Percentiles rank a stretch among this genome's conserved stretches.
Evolutionary conservation across 2,888 invertebrate genomes (phyloP).

Genomic region (Spilarctia lutea): DNA sequence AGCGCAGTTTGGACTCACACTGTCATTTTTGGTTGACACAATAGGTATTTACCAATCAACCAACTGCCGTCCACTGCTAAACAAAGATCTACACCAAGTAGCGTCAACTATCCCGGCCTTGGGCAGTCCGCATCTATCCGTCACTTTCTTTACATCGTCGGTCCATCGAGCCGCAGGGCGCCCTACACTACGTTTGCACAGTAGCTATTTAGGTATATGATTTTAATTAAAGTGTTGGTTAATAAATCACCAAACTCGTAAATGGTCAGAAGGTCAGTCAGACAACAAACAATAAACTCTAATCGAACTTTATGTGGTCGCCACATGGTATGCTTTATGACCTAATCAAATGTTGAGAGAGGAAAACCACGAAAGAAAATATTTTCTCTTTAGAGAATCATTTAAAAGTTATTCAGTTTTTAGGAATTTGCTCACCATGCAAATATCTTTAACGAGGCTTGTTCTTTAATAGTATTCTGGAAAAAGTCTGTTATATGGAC

Average conservation of each 20-base stretch:
- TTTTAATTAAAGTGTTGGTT: not conserved
- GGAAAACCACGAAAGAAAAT: constrained; percentile 5
- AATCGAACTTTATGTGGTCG: constrained; percentile 11
- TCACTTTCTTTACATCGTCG: too few relatives aligned
- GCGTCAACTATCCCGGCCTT: too few relatives aligned
- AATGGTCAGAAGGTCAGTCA: not conserved
- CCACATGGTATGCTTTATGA: constrained; percentile 9
- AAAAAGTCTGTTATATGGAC: not conserved
- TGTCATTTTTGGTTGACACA: too few relatives aligned
- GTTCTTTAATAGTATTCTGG: not conserved
- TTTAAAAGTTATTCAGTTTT: not conserved
- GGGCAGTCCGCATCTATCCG: too few relatives aligned
- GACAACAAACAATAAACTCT: constrained; percentile 1
- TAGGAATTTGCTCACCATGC: not conserved
- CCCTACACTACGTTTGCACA: not conserved
- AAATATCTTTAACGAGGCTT: not conserved
- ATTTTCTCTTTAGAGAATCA: not conserved
- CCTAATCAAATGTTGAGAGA: constrained; percentile 4
- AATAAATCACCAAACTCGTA: not conserved
- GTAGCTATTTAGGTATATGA: not conserved
- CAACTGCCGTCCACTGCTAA: too few relatives aligned
- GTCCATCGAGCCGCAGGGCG: too few relatives aligned
- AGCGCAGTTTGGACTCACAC: too few relatives aligned
- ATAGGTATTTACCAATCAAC: too few relatives aligned
- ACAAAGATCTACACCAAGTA: too few relatives aligned